phyloP scores from a whole-genome alignment of 2,888 invertebrate species.

The Dastarcus helophoroides region DNA sequence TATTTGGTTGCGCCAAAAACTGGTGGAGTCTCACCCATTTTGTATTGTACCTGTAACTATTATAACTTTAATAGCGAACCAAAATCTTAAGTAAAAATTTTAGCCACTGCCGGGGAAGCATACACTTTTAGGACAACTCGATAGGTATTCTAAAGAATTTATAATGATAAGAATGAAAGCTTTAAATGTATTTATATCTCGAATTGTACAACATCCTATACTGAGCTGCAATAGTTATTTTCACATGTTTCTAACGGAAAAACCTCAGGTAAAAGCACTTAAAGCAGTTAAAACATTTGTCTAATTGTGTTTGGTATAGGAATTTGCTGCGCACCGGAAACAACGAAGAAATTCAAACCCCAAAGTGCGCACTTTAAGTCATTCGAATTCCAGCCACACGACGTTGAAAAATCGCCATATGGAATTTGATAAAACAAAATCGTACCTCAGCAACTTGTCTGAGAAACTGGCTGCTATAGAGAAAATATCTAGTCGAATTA shows the following conservation, averaged over 20 bases:
- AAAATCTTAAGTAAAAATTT: slow-evolving; percentile 20
- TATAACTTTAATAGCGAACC: not conserved
- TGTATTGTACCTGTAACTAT: slow-evolving; percentile 54
- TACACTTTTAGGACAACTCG: slow-evolving; percentile 52
- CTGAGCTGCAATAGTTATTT: slow-evolving; percentile 54
- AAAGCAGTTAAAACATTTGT: slow-evolving; percentile 3
- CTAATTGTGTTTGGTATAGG: slow-evolving; percentile 35
- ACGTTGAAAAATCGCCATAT: slow-evolving; percentile 45
- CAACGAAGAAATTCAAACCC: slow-evolving; percentile 44
- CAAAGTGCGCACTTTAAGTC: slow-evolving; percentile 32
- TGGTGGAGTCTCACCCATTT: slow-evolving; percentile 53
- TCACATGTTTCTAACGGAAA: slow-evolving; percentile 52
- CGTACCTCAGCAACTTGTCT: slow-evolving; percentile 46
- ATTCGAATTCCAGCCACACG: slow-evolving; percentile 27
- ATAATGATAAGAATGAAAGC: slow-evolving; percentile 53
- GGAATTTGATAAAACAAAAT: slow-evolving; percentile 51
- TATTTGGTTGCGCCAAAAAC: slow-evolving; percentile 53
- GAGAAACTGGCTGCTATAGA: slow-evolving; percentile 53
- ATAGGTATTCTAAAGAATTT: slow-evolving; percentile 60
- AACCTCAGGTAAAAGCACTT: slow-evolving; percentile 43
- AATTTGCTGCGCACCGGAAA: slow-evolving; percentile 50
- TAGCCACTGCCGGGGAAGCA: slow-evolving; percentile 62
- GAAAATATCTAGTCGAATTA: slow-evolving; percentile 50
- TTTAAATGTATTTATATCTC: slow-evolving; percentile 51
- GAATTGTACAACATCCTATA: slow-evolving; percentile 58